Conservation (phyloP, 2,113 vertebrate species). For the Coryphaenoides rupestris region DNA sequence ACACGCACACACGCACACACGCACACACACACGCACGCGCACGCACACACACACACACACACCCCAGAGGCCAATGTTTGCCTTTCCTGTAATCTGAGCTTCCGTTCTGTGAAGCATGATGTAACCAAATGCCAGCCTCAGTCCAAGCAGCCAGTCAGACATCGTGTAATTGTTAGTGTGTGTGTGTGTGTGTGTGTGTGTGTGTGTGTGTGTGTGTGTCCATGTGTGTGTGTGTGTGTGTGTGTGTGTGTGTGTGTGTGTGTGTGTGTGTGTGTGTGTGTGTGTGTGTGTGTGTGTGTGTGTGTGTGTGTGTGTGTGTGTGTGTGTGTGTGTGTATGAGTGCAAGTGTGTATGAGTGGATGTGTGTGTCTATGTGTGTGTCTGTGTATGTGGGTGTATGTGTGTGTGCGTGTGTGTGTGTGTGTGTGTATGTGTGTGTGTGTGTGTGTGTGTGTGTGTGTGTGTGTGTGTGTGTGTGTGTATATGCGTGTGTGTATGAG, state of each 20-base stretch:
- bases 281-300: background rate
- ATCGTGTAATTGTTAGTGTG: background rate
- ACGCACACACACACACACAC: constrained; percentile 30
- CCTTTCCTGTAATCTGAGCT: constrained; percentile 79
- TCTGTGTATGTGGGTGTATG: too few relatives aligned
- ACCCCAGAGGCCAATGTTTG: constrained; percentile 69
- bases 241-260: background rate
- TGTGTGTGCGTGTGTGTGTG: too few relatives aligned
- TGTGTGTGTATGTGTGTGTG: too few relatives aligned
- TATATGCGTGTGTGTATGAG: too few relatives aligned
- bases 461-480: too few relatives aligned
- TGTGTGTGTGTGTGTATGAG: background rate
- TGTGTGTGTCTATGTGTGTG: too few relatives aligned
- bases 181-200: constrained; percentile 2
- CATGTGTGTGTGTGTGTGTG: background rate
- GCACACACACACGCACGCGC: constrained; percentile 20
- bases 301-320: constrained; percentile 1
- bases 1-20: constrained; percentile 20
- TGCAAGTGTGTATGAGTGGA: too few relatives aligned
- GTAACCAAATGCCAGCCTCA: constrained; percentile 71
- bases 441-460: too few relatives aligned
- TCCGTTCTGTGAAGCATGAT: constrained; percentile 74
- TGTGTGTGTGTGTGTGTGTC: background rate
- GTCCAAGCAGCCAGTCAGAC: background rate
- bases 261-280: background rate